Evolutionary conservation across 30 jellyfish, hydroid and myxozoan genomes (phyloP), one percentile per base, ranked within the genome.

Genomic region (Chrysaora quinquecirrha): DNA sequence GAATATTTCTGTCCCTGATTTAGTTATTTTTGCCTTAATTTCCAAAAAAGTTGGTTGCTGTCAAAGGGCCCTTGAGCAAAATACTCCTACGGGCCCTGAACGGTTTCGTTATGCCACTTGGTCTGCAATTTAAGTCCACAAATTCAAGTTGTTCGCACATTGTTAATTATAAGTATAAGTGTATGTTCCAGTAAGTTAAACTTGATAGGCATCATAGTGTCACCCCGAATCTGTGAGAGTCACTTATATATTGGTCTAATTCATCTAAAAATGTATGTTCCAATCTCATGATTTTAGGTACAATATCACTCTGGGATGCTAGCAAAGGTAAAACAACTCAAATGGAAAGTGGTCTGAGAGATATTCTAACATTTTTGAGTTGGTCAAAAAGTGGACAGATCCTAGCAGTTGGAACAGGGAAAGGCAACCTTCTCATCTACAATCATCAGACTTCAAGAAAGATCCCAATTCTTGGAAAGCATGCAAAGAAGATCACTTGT

Each of bases 401-500:
- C 1, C 89, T 92, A 12, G 98, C 96, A 0, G 96, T 92, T 22
- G 97, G 98, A 19, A 86, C 98, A 30, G 62, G 84, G 9, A 92
- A 85, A 64, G 98, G 98, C 22, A 92, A 92, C 48, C 85, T 92
- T 16, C 78, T 92, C 50, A 77, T 92, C 12, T 92, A 92, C 79
- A 92, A 92, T 62, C 98, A 92, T 64, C 95, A 92, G 71, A 92
- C 96, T 1, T 87, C 97, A 80, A 83, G 97, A 90, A 92, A 92
- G 58, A 84, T 92, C 31, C 98, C 98, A 0, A 76, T 92, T 16
- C 56, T 92, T 48, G 98, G 98, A 1, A 92, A 92, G 83, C 98
- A 92, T 54, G 50, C 96, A 19, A 86, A 82, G 66, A 54, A 64
- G 64, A 92, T 92, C 21, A 73, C 85, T 18, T 92, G 96, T 81